phyloP scores from a whole-genome alignment of 2,888 invertebrate species.

The Limnephilus marmoratus region DNA sequence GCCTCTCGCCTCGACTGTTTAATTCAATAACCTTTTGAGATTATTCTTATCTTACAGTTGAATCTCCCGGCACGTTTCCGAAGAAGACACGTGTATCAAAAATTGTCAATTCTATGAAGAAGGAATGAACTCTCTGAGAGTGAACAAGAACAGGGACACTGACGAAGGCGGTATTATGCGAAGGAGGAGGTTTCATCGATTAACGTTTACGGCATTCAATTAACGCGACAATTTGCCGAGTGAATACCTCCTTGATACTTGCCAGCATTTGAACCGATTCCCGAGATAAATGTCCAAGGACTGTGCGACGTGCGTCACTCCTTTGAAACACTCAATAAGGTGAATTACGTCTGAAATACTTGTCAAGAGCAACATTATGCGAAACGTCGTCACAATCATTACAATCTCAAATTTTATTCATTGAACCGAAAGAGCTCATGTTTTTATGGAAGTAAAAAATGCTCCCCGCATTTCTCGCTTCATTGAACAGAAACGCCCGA shows the following conservation, averaged over 20 bases:
- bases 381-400: slow-evolving; percentile 28
- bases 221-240: neutral
- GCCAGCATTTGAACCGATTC: neutral
- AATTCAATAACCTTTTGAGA: slow-evolving; percentile 31
- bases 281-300: neutral
- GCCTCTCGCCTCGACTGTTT: slow-evolving; percentile 16
- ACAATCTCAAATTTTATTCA: slow-evolving; percentile 47
- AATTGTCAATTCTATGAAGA: neutral
- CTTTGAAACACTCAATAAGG: slow-evolving; percentile 1
- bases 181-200: neutral
- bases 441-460: slow-evolving; percentile 42
- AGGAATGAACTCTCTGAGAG: neutral
- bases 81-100: slow-evolving; percentile 13
- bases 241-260: neutral
- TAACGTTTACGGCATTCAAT: slow-evolving; percentile 2
- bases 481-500: slow-evolving; percentile 41
- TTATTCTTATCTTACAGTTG: slow-evolving; percentile 24
- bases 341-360: slow-evolving; percentile 8
- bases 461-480: slow-evolving; percentile 43
- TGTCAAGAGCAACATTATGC: slow-evolving; percentile 6
- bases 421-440: slow-evolving; percentile 43
- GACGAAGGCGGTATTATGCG: neutral
- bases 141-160: neutral
- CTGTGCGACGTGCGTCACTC: neutral
- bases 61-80: slow-evolving; percentile 21